These are phyloP conservation scores for Athetis lepigone DNA, from an alignment of 2,888 invertebrate genomes.

Conservation along the genomic window DNA sequence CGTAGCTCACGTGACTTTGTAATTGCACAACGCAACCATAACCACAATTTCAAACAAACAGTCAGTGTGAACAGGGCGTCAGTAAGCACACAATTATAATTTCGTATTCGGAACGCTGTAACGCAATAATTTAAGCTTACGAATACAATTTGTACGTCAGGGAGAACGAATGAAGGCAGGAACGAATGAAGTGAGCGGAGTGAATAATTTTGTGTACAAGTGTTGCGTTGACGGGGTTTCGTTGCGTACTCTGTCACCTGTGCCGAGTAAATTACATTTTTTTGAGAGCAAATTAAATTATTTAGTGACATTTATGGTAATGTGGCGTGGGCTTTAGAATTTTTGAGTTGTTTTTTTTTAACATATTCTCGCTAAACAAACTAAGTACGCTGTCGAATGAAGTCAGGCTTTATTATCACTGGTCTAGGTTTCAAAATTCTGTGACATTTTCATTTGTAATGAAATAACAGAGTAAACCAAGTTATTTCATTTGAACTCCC, in stretches of 20 bases:
- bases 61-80: slow-evolving; percentile 43
- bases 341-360: slow-evolving; percentile 3
- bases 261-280: slow-evolving; percentile 61
- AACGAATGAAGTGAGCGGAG: slow-evolving; percentile 81
- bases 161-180: slow-evolving; percentile 75
- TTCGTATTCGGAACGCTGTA: slow-evolving; percentile 72
- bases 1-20: slow-evolving; percentile 7
- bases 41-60: slow-evolving; percentile 35
- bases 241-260: slow-evolving; percentile 63
- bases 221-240: slow-evolving; percentile 69
- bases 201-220: slow-evolving; percentile 79
- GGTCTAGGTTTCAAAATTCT: slow-evolving; percentile 10
- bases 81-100: slow-evolving; percentile 75
- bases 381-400: slow-evolving; percentile 15
- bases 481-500: slow-evolving; percentile 10
- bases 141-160: slow-evolving; percentile 83
- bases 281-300: slow-evolving; percentile 61
- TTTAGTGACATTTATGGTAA: slow-evolving; percentile 54
- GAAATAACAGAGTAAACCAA: slow-evolving; percentile 3
- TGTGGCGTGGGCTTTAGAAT: slow-evolving; percentile 22
- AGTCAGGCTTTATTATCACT: slow-evolving; percentile 4
- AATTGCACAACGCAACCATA: slow-evolving; percentile 23
- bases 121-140: slow-evolving; percentile 83
- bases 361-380: slow-evolving; percentile 21
- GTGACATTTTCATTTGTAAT: slow-evolving; percentile 10